Evolutionary conservation across 2,888 invertebrate species (phyloP).

Genomic region (Eupeodes latifasciatus): DNA sequence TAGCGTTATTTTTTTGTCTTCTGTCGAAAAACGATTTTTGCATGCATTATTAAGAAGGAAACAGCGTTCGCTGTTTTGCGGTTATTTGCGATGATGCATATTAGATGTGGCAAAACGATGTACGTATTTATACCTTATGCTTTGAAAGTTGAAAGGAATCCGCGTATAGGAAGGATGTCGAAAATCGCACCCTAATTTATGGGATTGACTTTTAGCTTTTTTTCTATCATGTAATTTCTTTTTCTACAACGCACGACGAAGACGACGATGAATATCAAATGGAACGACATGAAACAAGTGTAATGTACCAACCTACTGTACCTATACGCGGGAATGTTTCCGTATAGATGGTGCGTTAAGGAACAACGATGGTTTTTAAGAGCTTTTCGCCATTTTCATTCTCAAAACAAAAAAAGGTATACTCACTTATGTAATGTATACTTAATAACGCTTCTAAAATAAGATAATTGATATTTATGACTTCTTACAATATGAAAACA

Average conservation of each 20-base stretch:
- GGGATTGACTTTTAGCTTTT: constrained; percentile 72
- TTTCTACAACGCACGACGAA: neutral
- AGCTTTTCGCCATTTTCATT: constrained; percentile 71
- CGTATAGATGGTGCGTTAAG: constrained; percentile 60
- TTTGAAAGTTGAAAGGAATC: constrained; percentile 54
- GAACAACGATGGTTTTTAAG: constrained; percentile 58
- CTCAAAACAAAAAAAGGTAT: constrained; percentile 36
- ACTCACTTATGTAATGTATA: constrained; percentile 66
- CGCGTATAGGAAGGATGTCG: constrained; percentile 51
- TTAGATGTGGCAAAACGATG: constrained; percentile 65
- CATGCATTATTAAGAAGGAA: constrained; percentile 73
- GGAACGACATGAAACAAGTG: constrained; percentile 66
- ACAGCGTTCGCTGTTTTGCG: constrained; percentile 72
- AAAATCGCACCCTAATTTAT: constrained; percentile 75
- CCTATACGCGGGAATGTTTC: neutral
- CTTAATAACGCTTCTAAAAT: constrained; percentile 68
- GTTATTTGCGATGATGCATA: constrained; percentile 76
- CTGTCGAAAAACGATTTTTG: constrained; percentile 61
- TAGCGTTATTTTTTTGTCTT: constrained; percentile 44
- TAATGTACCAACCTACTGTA: constrained; percentile 17
- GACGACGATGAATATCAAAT: constrained; percentile 71
- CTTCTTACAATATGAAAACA: constrained; percentile 32
- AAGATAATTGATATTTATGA: constrained; percentile 73
- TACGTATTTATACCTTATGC: neutral
- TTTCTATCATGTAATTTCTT: constrained; percentile 69